Conservation (phyloP, 2,113 vertebrate species). For the Anolis carolinensis region DNA sequence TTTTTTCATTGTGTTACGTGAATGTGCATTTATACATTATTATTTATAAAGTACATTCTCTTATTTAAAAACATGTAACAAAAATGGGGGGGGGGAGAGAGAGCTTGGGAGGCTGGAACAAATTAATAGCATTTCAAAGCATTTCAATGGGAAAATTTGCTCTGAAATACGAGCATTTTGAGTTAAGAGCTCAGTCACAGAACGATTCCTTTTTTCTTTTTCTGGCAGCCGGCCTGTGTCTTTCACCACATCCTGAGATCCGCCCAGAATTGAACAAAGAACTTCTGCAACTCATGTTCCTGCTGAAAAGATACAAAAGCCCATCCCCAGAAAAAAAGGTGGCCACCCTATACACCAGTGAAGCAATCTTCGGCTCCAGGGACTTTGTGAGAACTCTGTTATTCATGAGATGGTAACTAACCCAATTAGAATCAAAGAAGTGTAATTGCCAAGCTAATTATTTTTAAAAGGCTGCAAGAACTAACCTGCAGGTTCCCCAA, state of each 20-base stretch:
- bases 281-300: not conserved
- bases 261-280: not conserved
- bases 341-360: not conserved
- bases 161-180: too few relatives aligned
- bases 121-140: too few relatives aligned
- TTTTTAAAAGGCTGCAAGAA: slow-evolving; percentile 30
- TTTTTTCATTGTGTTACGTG: too few relatives aligned
- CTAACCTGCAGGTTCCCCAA: slow-evolving; percentile 22
- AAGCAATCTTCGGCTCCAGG: not conserved
- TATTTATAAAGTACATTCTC: too few relatives aligned
- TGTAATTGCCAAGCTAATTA: slow-evolving; percentile 1
- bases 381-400: slow-evolving; percentile 31
- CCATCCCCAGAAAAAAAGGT: not conserved
- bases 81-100: too few relatives aligned
- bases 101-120: too few relatives aligned
- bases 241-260: not conserved
- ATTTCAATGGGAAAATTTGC: too few relatives aligned
- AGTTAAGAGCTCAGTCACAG: too few relatives aligned
- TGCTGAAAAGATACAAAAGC: not conserved
- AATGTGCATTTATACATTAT: too few relatives aligned
- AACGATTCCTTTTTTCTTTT: not conserved
- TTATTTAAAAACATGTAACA: too few relatives aligned
- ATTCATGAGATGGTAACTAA: not conserved
- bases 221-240: not conserved
- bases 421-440: slow-evolving; percentile 27